Evolutionary conservation across 2,888 invertebrate genomes (phyloP).

Genomic region (Eupithecia pulchellata): DNA sequence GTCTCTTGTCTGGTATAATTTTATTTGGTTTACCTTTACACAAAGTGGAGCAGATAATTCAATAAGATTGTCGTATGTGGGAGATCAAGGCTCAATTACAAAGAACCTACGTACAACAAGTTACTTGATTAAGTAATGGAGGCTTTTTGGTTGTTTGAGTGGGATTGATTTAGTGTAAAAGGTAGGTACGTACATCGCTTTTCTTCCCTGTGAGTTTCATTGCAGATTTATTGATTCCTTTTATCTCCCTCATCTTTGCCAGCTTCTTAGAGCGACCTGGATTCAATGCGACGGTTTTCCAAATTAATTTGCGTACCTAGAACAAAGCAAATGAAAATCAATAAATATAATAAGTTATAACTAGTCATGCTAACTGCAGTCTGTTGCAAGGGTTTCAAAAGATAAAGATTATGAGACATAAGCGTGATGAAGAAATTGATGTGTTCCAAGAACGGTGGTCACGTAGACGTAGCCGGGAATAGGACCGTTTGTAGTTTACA

Average conservation of each 20-base stretch:
- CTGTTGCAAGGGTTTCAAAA: too few relatives aligned
- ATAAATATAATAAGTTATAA: not conserved
- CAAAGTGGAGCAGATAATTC: slow-evolving; percentile 5
- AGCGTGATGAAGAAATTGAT: not conserved
- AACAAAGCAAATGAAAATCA: not conserved
- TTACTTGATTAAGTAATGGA: slow-evolving; percentile 16
- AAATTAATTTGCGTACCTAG: not conserved
- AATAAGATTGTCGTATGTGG: slow-evolving; percentile 10
- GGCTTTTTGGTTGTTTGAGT: slow-evolving; percentile 8
- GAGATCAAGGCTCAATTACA: slow-evolving; percentile 15
- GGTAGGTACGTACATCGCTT: not conserved
- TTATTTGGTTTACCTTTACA: not conserved
- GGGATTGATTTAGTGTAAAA: slow-evolving; percentile 5
- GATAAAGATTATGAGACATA: too few relatives aligned
- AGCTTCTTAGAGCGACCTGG: too few relatives aligned
- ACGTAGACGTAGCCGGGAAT: too few relatives aligned
- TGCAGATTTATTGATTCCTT: not conserved
- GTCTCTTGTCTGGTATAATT: not conserved
- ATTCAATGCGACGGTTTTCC: not conserved
- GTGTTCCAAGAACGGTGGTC: not conserved
- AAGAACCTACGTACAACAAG: not conserved
- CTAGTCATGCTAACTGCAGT: not conserved
- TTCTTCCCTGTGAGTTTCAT: not conserved
- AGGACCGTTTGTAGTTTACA: too few relatives aligned
- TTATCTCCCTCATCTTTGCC: too few relatives aligned